Evolutionary conservation across 2,113 vertebrate species (phyloP).

Genomic region (Pogonocichla stellata): DNA sequence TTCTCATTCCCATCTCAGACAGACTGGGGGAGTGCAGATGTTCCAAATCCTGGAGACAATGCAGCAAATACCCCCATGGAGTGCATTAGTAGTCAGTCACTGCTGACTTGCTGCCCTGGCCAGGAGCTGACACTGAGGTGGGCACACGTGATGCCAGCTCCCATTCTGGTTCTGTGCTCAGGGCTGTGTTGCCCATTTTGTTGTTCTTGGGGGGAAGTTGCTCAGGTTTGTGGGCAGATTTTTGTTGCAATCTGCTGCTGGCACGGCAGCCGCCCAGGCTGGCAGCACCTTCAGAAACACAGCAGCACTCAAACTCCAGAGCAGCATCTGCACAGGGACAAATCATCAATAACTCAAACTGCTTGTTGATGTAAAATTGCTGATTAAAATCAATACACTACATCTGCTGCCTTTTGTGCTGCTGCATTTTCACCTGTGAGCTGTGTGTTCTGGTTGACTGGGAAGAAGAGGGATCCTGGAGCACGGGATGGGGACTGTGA

Average conservation of each 20-base stretch:
- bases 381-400: background rate
- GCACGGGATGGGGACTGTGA: background rate
- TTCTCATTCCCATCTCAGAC: background rate
- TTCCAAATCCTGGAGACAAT: background rate
- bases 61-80: background rate
- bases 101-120: background rate
- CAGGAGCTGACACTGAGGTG: background rate
- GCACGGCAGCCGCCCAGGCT: background rate
- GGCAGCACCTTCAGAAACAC: background rate
- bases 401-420: background rate
- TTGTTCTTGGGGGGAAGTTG: background rate
- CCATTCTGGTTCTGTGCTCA: background rate
- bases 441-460: background rate
- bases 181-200: background rate
- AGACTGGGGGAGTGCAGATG: background rate
- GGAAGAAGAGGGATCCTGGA: background rate
- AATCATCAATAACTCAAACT: background rate
- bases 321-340: background rate
- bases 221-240: background rate
- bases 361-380: background rate
- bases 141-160: background rate
- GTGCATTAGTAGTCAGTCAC: accelerated
- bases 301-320: background rate
- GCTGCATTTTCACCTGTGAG: background rate
- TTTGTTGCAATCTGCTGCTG: background rate